A percentile compares a stretch with the other conserved stretches of the same genome.
Evolutionary conservation across 2,888 invertebrate species (phyloP).

Genomic region (Argyresthia albistria): DNA sequence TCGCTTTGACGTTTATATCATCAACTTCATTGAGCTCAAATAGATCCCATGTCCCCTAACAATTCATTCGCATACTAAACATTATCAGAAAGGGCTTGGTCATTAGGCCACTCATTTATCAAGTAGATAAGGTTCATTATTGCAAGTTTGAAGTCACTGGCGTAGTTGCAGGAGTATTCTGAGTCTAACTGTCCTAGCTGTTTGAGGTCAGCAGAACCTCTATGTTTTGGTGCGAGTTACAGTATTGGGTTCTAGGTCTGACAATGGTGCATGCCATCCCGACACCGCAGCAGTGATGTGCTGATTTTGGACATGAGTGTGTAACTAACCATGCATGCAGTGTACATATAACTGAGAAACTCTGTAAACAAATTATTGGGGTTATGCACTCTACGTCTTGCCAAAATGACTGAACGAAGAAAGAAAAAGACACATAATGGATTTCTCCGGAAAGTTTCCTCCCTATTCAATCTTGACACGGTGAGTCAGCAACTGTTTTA

Average conservation of each 20-base stretch:
- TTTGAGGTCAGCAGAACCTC: not conserved
- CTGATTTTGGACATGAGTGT: conserved; percentile 64
- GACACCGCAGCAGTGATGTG: conserved; percentile 43
- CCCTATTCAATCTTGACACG: conserved; percentile 89
- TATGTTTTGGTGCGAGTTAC: conserved; percentile 60
- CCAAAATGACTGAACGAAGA: conserved; percentile 70
- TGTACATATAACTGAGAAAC: conserved; percentile 63
- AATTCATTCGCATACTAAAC: conserved; percentile 53
- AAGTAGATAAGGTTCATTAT: conserved; percentile 44
- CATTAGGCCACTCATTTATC: conserved; percentile 37
- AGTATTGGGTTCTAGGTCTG: conserved; percentile 68
- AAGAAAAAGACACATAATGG: conserved; percentile 75
- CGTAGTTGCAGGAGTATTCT: not conserved
- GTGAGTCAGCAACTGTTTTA: conserved; percentile 66
- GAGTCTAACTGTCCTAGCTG: not conserved
- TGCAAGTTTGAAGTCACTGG: conserved; percentile 37
- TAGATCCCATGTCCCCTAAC: conserved; percentile 58
- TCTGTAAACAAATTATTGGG: conserved; percentile 30
- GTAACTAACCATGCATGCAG: conserved; percentile 73
- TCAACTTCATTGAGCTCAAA: conserved; percentile 51
- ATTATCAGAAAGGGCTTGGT: conserved; percentile 66
- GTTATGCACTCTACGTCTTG: conserved; percentile 54
- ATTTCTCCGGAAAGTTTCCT: conserved; percentile 91
- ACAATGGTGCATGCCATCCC: conserved; percentile 66
- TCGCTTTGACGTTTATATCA: conserved; percentile 72